These are phyloP conservation scores for Zapornia atra DNA, from an alignment of 2,113 vertebrate species.

Conservation along the genomic window DNA sequence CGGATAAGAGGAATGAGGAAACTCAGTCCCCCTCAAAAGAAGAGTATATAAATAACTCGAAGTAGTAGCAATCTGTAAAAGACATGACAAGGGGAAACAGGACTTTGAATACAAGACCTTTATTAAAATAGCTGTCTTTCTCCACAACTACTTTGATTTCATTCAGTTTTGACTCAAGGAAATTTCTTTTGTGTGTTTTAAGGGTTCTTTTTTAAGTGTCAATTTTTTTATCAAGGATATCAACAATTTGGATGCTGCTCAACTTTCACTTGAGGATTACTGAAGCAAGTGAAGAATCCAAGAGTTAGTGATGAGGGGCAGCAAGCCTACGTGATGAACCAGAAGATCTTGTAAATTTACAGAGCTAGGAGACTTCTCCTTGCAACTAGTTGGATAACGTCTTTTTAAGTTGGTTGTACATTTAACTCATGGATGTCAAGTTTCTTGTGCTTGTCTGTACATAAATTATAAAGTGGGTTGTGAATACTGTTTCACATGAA, in stretches of 20 bases:
- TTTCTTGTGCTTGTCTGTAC: conserved; percentile 78
- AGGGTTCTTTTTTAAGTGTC: conserved; percentile 72
- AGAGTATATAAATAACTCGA: conserved; percentile 84
- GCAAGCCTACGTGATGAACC: conserved; percentile 25
- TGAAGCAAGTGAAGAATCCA: conserved; percentile 48
- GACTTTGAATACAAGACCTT: conserved; percentile 71
- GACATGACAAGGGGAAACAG: conserved; percentile 52
- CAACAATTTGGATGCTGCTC: conserved; percentile 60
- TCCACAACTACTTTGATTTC: conserved; percentile 66
- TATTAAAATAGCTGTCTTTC: conserved; percentile 71
- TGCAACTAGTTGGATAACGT: conserved; percentile 45
- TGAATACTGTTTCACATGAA: conserved; percentile 72
- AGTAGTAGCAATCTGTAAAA: conserved; percentile 56
- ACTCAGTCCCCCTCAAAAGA: conserved; percentile 93
- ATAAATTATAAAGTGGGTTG: conserved; percentile 70
- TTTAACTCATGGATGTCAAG: conserved; percentile 71
- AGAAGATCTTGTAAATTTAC: conserved; percentile 56
- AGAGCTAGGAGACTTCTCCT: conserved; percentile 58
- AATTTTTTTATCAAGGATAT: conserved; percentile 64
- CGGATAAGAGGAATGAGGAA: conserved; percentile 98
- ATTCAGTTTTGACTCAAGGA: conserved; percentile 71
- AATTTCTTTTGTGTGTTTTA: conserved; percentile 66
- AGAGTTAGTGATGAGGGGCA: conserved; percentile 27
- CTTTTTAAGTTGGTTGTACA: conserved; percentile 68
- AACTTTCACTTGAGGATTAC: conserved; percentile 45